Conservation (phyloP, 1,140 invertebrate species). For the Aphaenogaster floridana region DNA sequence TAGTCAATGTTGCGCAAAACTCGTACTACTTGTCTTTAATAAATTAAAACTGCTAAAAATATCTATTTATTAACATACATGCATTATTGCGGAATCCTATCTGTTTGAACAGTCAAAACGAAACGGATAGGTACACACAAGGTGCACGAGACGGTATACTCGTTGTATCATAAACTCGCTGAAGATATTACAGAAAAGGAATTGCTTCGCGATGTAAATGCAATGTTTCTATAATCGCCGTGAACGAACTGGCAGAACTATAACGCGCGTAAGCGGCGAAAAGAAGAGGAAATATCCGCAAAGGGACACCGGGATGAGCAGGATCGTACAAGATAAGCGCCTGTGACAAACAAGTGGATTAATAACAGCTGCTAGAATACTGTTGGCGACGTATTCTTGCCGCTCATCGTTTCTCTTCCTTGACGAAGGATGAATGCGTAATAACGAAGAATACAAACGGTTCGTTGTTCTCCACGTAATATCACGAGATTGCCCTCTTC, state of each 20-base stretch:
- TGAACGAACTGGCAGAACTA: slow-evolving; percentile 17
- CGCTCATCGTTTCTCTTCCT: slow-evolving; percentile 64
- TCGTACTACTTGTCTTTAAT: not conserved
- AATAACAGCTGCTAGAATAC: slow-evolving; percentile 75
- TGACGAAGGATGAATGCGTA: slow-evolving; percentile 53
- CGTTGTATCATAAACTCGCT: slow-evolving; percentile 23
- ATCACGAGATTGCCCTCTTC: slow-evolving; percentile 39
- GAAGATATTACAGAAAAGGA: slow-evolving; percentile 22
- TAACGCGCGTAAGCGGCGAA: slow-evolving; percentile 18
- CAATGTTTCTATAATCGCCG: slow-evolving; percentile 48
- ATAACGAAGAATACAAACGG: slow-evolving; percentile 64
- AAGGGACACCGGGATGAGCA: slow-evolving; percentile 58
- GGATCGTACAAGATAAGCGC: slow-evolving; percentile 75
- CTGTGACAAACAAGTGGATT: slow-evolving; percentile 81
- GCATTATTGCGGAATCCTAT: not conserved
- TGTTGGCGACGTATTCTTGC: slow-evolving; percentile 72
- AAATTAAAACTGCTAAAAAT: not conserved
- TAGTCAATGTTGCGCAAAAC: not conserved
- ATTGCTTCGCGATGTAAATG: slow-evolving; percentile 49
- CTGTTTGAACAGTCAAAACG: not conserved
- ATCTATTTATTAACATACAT: not conserved
- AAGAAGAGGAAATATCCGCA: slow-evolving; percentile 51
- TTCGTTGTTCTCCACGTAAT: slow-evolving; percentile 42
- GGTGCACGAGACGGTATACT: not conserved
- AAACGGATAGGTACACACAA: not conserved